These are phyloP conservation scores for Micoletzkya japonica DNA, from an alignment of 2,888 invertebrate genomes.

Conservation along the genomic window DNA sequence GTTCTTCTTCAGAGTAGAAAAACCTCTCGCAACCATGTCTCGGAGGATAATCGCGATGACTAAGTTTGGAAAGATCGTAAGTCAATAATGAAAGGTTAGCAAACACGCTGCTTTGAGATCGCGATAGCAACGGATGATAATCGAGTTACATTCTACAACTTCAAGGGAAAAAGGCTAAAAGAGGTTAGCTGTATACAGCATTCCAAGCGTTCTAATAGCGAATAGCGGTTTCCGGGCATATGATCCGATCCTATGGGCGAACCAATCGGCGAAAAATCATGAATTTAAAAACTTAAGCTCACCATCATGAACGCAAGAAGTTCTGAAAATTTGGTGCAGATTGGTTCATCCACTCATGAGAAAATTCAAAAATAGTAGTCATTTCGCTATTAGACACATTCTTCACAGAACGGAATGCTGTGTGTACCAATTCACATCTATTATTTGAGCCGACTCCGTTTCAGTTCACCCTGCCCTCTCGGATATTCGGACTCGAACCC, in stretches of 20 bases:
- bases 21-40: neutral
- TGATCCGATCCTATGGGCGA: neutral
- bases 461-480: neutral
- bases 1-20: neutral
- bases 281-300: neutral
- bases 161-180: slow-evolving; percentile 2
- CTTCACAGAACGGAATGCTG: too few species aligned
- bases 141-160: slow-evolving; percentile 17
- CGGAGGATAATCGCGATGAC: slow-evolving; percentile 5
- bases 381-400: too few species aligned
- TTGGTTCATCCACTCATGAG: neutral
- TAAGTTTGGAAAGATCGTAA: slow-evolving; percentile 15
- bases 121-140: slow-evolving; percentile 11
- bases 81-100: neutral
- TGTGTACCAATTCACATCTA: too few species aligned
- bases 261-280: neutral
- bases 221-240: neutral
- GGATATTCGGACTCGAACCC: slow-evolving; percentile 17
- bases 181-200: too few species aligned
- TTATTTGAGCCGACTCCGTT: neutral
- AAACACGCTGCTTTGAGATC: neutral
- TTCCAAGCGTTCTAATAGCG: too few species aligned
- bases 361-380: too few species aligned
- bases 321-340: neutral
- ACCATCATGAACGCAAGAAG: neutral